Percentiles rank a stretch among this genome's conserved stretches.
These are phyloP conservation scores for Trogon melanurus DNA, from an alignment of 2,113 vertebrate genomes.

Conservation along the genomic window DNA sequence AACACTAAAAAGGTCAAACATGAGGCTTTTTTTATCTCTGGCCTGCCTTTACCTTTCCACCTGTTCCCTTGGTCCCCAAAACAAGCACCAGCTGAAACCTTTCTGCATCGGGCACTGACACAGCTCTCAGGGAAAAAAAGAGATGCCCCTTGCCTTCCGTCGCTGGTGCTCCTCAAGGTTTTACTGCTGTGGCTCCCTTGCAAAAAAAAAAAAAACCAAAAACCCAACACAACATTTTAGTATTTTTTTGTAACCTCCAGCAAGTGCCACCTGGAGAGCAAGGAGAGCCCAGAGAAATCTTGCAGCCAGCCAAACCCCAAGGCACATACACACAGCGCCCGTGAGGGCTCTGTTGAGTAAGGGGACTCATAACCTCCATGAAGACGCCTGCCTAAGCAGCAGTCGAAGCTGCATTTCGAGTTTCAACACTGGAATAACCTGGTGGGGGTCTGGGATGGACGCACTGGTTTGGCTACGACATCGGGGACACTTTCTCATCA, in stretches of 20 bases:
- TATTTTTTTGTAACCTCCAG: background rate
- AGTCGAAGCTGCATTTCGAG: rapidly evolving
- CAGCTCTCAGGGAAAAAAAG: background rate
- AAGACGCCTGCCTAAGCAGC: background rate
- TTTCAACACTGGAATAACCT: background rate
- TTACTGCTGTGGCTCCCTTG: background rate
- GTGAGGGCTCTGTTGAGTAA: background rate
- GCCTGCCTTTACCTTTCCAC: background rate
- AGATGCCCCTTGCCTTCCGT: background rate
- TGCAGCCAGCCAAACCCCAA: background rate
- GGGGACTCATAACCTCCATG: background rate
- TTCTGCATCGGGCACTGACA: background rate
- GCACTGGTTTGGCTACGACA: rapidly evolving
- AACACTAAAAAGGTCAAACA: background rate
- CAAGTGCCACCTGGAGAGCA: rapidly evolving
- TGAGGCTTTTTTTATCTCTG: background rate
- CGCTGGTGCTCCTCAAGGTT: background rate
- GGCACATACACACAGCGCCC: background rate
- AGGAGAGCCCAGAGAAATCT: background rate
- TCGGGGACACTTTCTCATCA: rapidly evolving
- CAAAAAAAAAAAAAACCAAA: background rate
- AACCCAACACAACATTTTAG: rapidly evolving
- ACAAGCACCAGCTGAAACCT: background rate
- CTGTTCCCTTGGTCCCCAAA: background rate
- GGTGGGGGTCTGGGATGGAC: background rate